Evolutionary conservation across 2,888 invertebrate genomes (phyloP), one percentile per base, ranked within the genome.

Genomic region (Pseudococcus viburni): DNA sequence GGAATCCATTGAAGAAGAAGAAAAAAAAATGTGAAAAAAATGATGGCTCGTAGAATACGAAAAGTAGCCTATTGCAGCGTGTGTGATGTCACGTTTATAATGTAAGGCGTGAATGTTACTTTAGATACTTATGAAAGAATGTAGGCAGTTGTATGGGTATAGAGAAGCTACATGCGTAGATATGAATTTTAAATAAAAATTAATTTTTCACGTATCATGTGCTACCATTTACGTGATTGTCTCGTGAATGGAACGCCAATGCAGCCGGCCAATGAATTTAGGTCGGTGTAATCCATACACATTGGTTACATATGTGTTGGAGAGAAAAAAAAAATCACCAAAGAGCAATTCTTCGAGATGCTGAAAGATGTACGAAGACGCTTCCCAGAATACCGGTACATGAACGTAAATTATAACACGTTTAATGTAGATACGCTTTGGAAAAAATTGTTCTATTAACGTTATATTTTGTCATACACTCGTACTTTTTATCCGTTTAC

Each of bases 171-270:
- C 19, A 68, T 68, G 12, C 55, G 55, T 26, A n/a, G 39, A 39
- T 77, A 77, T 39, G 39, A 77, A 77, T 77, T 77, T 77, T 77
- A 77, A 77, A 77, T 77, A 77, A 77, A 77, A 77, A 77, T 77
- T 77, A 77, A 77, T 68, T 68, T 68, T 68, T 68, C 68, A 68
- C 68, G 68, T 68, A 68, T 68, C 68, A 68, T 68, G 68, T 68
- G 68, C 68, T 68, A 77, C 77, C 77, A 33, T 33, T 42, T 42
- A 39, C 77, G 77, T 77, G 77, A 42, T 39, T 77, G 77, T 77
- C 77, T 77, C 77, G 77, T 77, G n/a, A 77, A 77, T 77, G 77
- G 77, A 77, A 77, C 42, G 55, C 12, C n/a, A n/a, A 55, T 55
- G 55, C 55, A 7, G 55, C n/a, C 42, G 33, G 11, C 68, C n/a